phyloP scores from a whole-genome alignment of 2,888 invertebrate genomes.

The Prostheceraeus crozeri region DNA sequence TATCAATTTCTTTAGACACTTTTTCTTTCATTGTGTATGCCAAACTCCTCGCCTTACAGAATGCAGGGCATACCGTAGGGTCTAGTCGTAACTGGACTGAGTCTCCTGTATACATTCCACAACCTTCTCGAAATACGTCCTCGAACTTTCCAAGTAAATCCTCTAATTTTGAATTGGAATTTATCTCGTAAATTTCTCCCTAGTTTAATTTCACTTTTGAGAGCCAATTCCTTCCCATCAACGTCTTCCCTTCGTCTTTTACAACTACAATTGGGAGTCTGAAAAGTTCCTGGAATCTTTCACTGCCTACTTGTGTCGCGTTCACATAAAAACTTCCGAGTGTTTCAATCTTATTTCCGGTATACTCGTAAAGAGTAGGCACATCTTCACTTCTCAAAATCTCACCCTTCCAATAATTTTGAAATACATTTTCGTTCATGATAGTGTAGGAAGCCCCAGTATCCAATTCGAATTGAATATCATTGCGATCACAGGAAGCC shows the following conservation, averaged over 20 bases:
- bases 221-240: conserved; percentile 21
- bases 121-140: conserved; percentile 9
- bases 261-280: no score
- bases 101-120: conserved; percentile 21
- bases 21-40: conserved; percentile 22
- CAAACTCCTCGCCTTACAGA: not conserved
- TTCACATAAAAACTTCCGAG: no score
- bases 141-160: not conserved
- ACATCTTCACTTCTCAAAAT: no score
- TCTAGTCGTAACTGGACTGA: conserved; percentile 11
- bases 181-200: not conserved
- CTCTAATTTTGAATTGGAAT: conserved; percentile 7
- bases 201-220: conserved; percentile 3
- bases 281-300: no score
- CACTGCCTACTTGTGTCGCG: no score
- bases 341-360: no score
- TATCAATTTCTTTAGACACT: not conserved
- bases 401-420: no score
- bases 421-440: no score
- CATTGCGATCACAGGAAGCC: no score
- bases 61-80: not conserved
- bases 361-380: no score
- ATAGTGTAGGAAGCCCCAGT: no score
- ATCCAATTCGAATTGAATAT: no score
- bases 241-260: conserved; percentile 19